Conservation (phyloP, 2,797 vertebrate species). For the Delichon dasypus region DNA sequence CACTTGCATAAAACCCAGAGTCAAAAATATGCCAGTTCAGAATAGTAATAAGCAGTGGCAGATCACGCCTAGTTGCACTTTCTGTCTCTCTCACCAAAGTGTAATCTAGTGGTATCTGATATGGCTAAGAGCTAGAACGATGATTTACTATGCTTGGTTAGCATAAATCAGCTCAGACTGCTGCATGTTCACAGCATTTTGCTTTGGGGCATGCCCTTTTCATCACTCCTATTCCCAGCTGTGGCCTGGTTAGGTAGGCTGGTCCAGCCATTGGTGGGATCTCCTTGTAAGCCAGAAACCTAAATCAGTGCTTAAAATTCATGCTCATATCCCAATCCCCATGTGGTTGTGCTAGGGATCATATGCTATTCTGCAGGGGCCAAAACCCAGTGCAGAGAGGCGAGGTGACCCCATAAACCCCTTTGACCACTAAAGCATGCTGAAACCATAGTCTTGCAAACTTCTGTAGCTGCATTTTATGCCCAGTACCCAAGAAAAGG, state of each 20-base stretch:
- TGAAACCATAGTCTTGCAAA: not conserved
- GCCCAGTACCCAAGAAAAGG: not conserved
- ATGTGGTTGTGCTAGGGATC: not conserved
- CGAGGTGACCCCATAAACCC: not conserved
- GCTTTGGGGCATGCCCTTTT: not conserved
- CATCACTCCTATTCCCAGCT: not conserved
- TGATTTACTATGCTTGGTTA: not conserved
- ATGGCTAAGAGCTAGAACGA: not conserved
- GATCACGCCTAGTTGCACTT: not conserved
- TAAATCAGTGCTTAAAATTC: not conserved
- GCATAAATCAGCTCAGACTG: not conserved
- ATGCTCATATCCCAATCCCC: accelerated
- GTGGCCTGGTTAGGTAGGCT: not conserved
- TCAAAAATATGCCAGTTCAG: not conserved
- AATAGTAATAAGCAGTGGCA: not conserved
- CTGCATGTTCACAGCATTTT: not conserved
- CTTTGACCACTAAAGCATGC: not conserved
- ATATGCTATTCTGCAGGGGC: not conserved
- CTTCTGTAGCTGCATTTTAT: not conserved
- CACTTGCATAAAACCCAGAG: not conserved
- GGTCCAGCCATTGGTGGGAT: not conserved
- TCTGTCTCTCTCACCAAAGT: not conserved
- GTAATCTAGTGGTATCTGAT: not conserved
- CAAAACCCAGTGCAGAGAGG: not conserved
- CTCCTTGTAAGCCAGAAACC: not conserved